Evolutionary conservation across 2,888 invertebrate species (phyloP).

Genomic region (Sericinus montela): DNA sequence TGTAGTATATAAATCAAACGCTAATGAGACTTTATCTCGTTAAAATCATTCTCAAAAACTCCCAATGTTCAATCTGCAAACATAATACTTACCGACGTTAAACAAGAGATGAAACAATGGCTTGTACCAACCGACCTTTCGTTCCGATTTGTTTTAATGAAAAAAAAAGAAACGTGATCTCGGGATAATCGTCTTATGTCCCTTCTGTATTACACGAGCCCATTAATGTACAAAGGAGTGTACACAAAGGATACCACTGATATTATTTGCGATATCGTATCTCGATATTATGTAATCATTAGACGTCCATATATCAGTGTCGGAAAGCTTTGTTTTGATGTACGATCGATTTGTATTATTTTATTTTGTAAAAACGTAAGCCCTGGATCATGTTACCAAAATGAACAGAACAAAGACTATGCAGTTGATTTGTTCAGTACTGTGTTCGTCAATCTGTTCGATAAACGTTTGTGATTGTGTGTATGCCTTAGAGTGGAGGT

Average conservation of each 20-base stretch:
- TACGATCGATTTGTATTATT: too few species aligned
- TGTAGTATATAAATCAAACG: too few species aligned
- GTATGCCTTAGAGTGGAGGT: too few species aligned
- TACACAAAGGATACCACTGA: slow-evolving; percentile 13
- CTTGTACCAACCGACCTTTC: slow-evolving; percentile 2
- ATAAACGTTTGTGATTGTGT: too few species aligned
- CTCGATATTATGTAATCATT: background rate
- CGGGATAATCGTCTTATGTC: slow-evolving; percentile 19
- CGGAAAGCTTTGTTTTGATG: background rate
- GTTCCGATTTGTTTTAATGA: slow-evolving; percentile 15
- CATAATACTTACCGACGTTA: slow-evolving; percentile 3
- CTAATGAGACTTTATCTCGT: too few species aligned
- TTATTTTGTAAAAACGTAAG: too few species aligned
- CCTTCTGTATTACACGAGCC: slow-evolving; percentile 7
- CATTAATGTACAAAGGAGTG: slow-evolving; percentile 16
- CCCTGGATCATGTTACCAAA: too few species aligned
- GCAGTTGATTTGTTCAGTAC: too few species aligned
- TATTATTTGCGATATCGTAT: slow-evolving; percentile 12
- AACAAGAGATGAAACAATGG: slow-evolving; percentile 14
- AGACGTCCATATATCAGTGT: background rate
- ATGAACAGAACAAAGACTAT: too few species aligned
- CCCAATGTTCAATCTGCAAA: slow-evolving; percentile 9
- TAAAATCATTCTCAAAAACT: background rate
- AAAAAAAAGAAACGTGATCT: slow-evolving; percentile 9
- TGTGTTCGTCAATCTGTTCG: too few species aligned